Percentiles rank a stretch among this genome's conserved stretches.
These are phyloP conservation scores for Poeciliopsis presidionis DNA, from an alignment of 2,797 vertebrate genomes.

Conservation along the genomic window DNA sequence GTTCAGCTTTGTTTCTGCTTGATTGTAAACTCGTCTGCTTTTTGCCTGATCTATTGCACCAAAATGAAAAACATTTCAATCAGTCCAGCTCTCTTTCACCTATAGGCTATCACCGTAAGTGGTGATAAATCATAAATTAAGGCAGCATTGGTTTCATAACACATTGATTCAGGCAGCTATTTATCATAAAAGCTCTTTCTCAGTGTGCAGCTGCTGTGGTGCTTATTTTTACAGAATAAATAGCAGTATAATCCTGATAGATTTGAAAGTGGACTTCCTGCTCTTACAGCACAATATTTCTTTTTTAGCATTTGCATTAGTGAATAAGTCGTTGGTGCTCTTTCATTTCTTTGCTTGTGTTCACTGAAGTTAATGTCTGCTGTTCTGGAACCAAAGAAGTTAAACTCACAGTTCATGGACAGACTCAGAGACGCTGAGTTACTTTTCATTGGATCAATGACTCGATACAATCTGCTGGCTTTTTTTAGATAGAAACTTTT, in stretches of 20 bases:
- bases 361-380: background rate
- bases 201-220: background rate
- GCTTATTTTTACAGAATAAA: background rate
- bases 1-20: background rate
- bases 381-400: background rate
- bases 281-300: background rate
- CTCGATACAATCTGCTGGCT: too few relatives aligned
- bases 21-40: background rate
- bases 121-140: constrained; percentile 4
- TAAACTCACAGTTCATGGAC: background rate
- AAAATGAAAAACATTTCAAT: background rate
- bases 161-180: background rate
- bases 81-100: background rate
- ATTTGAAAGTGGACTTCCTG: background rate
- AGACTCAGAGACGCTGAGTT: background rate
- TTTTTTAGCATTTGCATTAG: background rate
- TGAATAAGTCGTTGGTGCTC: background rate
- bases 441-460: background rate
- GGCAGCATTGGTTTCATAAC: background rate
- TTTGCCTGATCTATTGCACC: background rate
- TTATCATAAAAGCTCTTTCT: background rate
- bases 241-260: background rate
- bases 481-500: too few relatives aligned
- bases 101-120: background rate
- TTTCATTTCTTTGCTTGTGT: background rate